phyloP scores from a whole-genome alignment of 2,113 vertebrate species.

The Conger conger region DNA sequence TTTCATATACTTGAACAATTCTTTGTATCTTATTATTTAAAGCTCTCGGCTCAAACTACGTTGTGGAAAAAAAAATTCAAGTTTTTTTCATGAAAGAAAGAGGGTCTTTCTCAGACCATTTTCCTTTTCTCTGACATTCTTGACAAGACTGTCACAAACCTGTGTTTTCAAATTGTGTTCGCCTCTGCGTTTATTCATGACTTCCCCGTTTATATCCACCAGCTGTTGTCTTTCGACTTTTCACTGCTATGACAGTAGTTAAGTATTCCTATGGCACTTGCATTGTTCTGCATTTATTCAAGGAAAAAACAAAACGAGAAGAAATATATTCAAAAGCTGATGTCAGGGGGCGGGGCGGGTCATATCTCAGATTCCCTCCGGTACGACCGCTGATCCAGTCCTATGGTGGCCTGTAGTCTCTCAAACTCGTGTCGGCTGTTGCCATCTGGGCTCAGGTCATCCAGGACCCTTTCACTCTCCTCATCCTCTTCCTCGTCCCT shows the following conservation, averaged over 20 bases:
- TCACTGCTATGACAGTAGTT: constrained; percentile 48
- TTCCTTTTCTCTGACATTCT: constrained; percentile 58
- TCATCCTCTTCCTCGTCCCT: constrained; percentile 79
- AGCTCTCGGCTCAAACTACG: constrained; percentile 60
- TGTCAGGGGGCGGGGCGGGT: constrained; percentile 52
- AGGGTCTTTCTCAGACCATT: constrained; percentile 57
- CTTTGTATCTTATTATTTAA: constrained; percentile 46
- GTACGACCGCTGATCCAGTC: constrained; percentile 87
- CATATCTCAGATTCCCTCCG: constrained; percentile 96
- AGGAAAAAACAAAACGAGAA: constrained; percentile 41
- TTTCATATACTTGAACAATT: constrained; percentile 44
- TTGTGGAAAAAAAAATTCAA: constrained; percentile 68
- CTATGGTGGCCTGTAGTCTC: constrained; percentile 77
- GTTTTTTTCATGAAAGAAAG: constrained; percentile 66
- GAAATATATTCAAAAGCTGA: constrained; percentile 49
- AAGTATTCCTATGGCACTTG: constrained; percentile 82
- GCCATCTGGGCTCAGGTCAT: constrained; percentile 79
- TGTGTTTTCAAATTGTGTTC: constrained; percentile 26
- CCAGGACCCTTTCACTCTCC: constrained; percentile 66
- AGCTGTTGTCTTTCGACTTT: constrained; percentile 29
- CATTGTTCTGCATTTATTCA: constrained; percentile 77
- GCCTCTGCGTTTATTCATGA: background rate
- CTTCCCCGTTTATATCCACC: constrained; percentile 18
- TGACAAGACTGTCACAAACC: constrained; percentile 44
- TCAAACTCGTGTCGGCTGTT: constrained; percentile 87